Evolutionary conservation across 2,888 invertebrate species (phyloP).

Genomic region (Cephus runcator): DNA sequence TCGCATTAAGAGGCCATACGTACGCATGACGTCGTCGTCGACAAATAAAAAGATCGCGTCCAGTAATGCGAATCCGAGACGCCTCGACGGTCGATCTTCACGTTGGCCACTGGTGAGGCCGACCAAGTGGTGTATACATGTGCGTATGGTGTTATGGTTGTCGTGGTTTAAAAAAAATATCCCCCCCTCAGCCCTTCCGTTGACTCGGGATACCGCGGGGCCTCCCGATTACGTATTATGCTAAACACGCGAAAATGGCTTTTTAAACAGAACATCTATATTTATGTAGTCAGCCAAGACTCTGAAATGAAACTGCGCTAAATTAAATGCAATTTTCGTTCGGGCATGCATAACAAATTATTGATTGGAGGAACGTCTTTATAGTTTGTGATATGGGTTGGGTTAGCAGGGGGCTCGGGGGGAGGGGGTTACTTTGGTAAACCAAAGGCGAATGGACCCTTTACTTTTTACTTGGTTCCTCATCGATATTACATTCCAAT

Average conservation of each 20-base stretch:
- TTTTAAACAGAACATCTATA: slow-evolving; percentile 63
- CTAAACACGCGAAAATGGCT: slow-evolving; percentile 60
- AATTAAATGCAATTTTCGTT: slow-evolving; percentile 56
- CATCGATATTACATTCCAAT: slow-evolving; percentile 51
- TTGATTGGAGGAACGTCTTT: slow-evolving; percentile 45
- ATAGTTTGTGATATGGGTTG: slow-evolving; percentile 32
- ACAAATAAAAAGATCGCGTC: background rate
- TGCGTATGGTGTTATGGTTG: background rate
- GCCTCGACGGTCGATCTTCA: background rate
- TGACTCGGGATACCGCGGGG: background rate
- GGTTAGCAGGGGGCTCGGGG: background rate
- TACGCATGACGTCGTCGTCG: background rate
- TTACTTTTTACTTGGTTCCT: background rate
- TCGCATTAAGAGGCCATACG: slow-evolving; percentile 10
- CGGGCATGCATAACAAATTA: slow-evolving; percentile 55
- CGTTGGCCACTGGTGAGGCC: background rate
- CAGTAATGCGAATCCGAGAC: background rate
- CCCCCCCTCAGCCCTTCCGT: too few relatives aligned
- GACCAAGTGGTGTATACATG: background rate
- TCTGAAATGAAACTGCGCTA: slow-evolving; percentile 31
- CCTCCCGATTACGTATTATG: slow-evolving; percentile 53
- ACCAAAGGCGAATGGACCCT: background rate
- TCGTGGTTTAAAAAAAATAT: background rate
- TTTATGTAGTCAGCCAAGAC: slow-evolving; percentile 44
- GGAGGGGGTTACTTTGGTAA: background rate